These are phyloP conservation scores for Pelobates fuscus DNA, from an alignment of 2,113 vertebrate genomes.

Conservation along the genomic window DNA sequence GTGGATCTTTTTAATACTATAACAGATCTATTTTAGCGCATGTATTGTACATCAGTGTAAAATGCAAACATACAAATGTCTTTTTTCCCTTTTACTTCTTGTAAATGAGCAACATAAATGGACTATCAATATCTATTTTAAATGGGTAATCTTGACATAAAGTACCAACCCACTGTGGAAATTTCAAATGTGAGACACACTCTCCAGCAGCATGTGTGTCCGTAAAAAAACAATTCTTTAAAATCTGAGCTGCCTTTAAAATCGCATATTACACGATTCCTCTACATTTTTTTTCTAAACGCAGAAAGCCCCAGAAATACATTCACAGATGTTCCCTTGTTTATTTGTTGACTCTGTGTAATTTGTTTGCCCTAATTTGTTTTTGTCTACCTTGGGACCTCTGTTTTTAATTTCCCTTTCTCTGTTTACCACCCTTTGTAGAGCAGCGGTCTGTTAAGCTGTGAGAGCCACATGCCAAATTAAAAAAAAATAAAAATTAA, in stretches of 20 bases:
- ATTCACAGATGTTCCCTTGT: constrained; percentile 98
- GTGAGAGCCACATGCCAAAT: constrained; percentile 88
- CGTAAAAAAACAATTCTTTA: constrained; percentile 7
- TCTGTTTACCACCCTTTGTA: constrained; percentile 99
- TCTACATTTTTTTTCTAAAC: constrained; percentile 63
- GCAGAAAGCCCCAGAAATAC: constrained; percentile 86
- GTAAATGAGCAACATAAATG: background rate
- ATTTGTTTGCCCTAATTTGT: constrained; percentile 99
- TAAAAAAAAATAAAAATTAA: too few species aligned
- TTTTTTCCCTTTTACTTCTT: background rate
- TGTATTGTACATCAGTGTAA: too few species aligned
- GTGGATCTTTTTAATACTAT: too few species aligned
- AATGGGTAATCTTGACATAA: constrained; percentile 4
- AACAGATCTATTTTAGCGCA: too few species aligned
- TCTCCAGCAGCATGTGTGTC: background rate
- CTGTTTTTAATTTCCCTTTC: constrained; percentile 98
- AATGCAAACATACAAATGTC: too few species aligned
- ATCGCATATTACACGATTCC: constrained; percentile 65
- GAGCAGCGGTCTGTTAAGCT: constrained; percentile 96
- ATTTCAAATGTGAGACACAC: constrained; percentile 9
- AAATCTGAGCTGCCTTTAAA: constrained; percentile 44
- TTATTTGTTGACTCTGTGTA: constrained; percentile 99
- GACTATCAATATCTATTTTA: constrained; percentile 9
- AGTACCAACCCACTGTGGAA: constrained; percentile 15
- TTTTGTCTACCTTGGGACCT: constrained; percentile 95